phyloP scores from a whole-genome alignment of 2,113 vertebrate species.

The Leptobrachium ailaonicum region DNA sequence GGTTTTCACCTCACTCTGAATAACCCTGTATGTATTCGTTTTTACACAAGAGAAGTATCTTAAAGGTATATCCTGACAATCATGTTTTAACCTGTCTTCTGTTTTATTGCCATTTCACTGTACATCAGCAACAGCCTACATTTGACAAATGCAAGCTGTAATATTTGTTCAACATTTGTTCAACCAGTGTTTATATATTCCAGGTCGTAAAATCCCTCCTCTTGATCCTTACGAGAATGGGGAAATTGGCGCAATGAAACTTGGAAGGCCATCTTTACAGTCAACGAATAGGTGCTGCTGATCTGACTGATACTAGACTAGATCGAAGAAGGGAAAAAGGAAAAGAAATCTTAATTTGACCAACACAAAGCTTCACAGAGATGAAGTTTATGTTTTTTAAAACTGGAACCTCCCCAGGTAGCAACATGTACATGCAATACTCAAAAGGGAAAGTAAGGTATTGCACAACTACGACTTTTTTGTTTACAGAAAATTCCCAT shows the following conservation, averaged over 20 bases:
- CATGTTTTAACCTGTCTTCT: too few relatives aligned
- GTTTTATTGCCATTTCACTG: too few relatives aligned
- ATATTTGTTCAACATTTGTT: neutral
- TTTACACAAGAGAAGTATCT: too few relatives aligned
- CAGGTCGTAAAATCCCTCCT: conserved; percentile 92
- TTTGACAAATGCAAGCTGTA: too few relatives aligned
- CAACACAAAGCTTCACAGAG: neutral
- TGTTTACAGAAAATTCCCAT: neutral
- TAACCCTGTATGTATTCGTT: too few relatives aligned
- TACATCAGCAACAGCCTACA: too few relatives aligned
- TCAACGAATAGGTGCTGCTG: conserved; percentile 84
- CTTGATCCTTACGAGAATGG: conserved; percentile 85
- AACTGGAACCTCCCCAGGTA: neutral
- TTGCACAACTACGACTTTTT: neutral
- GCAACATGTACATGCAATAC: neutral
- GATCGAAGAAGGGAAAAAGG: neutral
- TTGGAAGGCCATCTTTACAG: conserved; percentile 71
- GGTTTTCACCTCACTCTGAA: too few relatives aligned
- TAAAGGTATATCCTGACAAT: too few relatives aligned
- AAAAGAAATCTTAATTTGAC: neutral
- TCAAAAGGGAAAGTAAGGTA: neutral
- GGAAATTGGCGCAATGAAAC: conserved; percentile 82
- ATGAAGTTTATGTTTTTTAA: neutral
- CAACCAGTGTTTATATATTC: conserved; percentile 49
- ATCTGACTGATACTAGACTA: conserved; percentile 50